These are phyloP conservation scores for Microctenopoma steveboyesi DNA, from an alignment of 2,797 vertebrate species.

Conservation along the genomic window DNA sequence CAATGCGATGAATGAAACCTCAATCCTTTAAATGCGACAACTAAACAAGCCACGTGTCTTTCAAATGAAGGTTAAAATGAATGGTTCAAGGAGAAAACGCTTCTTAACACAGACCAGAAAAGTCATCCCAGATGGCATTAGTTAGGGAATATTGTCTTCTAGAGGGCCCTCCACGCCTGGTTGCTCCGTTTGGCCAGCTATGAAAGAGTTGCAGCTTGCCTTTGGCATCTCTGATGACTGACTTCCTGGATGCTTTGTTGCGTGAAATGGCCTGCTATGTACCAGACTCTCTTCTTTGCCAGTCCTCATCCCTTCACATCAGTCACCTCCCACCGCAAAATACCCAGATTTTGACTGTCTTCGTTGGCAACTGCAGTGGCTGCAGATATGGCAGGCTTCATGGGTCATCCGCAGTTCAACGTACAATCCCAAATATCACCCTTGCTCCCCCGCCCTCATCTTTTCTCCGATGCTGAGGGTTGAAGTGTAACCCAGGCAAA, in stretches of 20 bases:
- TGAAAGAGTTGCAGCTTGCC: constrained; percentile 74
- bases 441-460: constrained; percentile 29
- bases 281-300: constrained; percentile 60
- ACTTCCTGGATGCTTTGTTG: constrained; percentile 76
- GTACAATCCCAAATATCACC: constrained; percentile 30
- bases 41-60: constrained; percentile 39
- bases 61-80: constrained; percentile 55
- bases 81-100: constrained; percentile 55
- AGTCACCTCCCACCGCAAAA: constrained; percentile 50
- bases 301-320: constrained; percentile 59
- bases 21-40: constrained; percentile 11
- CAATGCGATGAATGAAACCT: constrained; percentile 34
- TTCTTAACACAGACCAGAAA: constrained; percentile 47
- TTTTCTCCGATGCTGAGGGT: constrained; percentile 12
- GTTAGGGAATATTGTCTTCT: constrained; percentile 77
- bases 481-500: constrained; percentile 59
- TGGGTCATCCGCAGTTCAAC: constrained; percentile 39
- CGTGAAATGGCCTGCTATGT: constrained; percentile 78
- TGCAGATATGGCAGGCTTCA: constrained; percentile 3
- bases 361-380: constrained; percentile 43
- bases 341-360: constrained; percentile 45
- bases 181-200: constrained; percentile 72
- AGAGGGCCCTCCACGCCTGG: constrained; percentile 69
- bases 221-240: constrained; percentile 74
- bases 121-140: constrained; percentile 74